Evolutionary conservation across 2,113 vertebrate genomes (phyloP), one percentile per base, ranked within the genome.

Genomic region (Scalopus aquaticus): DNA sequence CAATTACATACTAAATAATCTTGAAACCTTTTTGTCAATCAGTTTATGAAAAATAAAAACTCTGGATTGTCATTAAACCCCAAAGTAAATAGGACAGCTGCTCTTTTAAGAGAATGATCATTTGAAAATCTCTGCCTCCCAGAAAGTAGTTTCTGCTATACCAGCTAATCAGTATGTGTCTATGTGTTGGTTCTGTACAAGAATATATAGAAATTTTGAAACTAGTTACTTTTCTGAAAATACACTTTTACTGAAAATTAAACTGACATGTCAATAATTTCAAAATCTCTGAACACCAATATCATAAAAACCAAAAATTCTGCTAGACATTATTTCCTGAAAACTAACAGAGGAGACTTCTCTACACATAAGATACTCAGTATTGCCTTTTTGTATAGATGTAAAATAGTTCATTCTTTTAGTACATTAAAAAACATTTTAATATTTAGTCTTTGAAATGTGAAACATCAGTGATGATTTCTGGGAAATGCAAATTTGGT

Each of bases 21-120:
- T 92, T 64, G 19, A 95, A 89, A 74, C 1, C 3, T 9, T 87
- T 81, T 82, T 37, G 39, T 54, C 42, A 84, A 16, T 51, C 2
- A 74, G 20, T 65, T 95, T 64, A 51, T 64, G 26, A 73, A 81
- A 94, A 89, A 73, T 9, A 32, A 92, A 74, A 76, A 58, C 24
- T 49, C 49, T 62, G 4, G 0, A 0, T 51, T 76, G 9, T 65
- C 64, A 26, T 58, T 51, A 88, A 76, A 74, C 17, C 32, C 10
- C 9, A 69, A 92, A 69, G 56, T 82, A 42, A 24, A 56, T 28
- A 32, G 54, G 24, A 74, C 76, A 85, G 79, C 24, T 62, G 1
- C 28, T 64, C 3, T 67, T 70, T 65, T 70, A 88, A 78, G 62
- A 81, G 85, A 90, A 4, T 83, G 9, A 54, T 72, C 1, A 28